Evolutionary conservation across 2,797 vertebrate species (phyloP), one percentile per base, ranked within the genome.

Genomic region (Phataginus tetradactyla): DNA sequence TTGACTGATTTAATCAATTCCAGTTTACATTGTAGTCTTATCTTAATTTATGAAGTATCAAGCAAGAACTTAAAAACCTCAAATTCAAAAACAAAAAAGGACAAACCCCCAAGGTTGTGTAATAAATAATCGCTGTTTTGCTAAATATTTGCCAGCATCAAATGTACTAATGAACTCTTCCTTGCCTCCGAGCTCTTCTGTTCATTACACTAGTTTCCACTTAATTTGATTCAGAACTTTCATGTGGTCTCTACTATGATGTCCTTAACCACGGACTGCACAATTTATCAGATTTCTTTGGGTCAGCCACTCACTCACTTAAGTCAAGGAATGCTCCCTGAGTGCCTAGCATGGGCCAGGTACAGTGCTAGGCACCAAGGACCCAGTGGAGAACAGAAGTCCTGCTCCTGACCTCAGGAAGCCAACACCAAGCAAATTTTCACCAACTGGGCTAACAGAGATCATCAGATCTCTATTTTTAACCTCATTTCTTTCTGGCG

Each of bases 41-140:
- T 42, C 34, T 53, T 61, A 83, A 85, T 90, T 94, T 93, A 85
- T 34, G 91, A 94, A 95, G 14, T 32, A 90, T 83, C 49, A 87
- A 87, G 53, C 64, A 91, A 92, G 75, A 94, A 72, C 37, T 84
- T 81, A 64, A 88, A 86, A 71, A n/a, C 25, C 59, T 0, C 42
- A 61, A 84, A 74, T 45, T 37, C 1, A 57, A 83, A 91, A 93
- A 13, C 8, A 64, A 71, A 7, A 94, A 90, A 63, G 18, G 37
- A 7, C 45, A n/a, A 45, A 59, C 53, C 69, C 68, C 10, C 45
- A 59, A 45, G 74, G 7, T 42, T 25, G 14, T 61, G 27, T 66
- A 39, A 80, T 63, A 95, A 81, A 74, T 29, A 85, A 21, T 29
- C 3, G 34, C 20, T 3, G 14, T 45, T 93, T 63, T 92, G 42